Conservation (phyloP, 2,888 invertebrate genomes). For the Halictus quadricinctus region DNA sequence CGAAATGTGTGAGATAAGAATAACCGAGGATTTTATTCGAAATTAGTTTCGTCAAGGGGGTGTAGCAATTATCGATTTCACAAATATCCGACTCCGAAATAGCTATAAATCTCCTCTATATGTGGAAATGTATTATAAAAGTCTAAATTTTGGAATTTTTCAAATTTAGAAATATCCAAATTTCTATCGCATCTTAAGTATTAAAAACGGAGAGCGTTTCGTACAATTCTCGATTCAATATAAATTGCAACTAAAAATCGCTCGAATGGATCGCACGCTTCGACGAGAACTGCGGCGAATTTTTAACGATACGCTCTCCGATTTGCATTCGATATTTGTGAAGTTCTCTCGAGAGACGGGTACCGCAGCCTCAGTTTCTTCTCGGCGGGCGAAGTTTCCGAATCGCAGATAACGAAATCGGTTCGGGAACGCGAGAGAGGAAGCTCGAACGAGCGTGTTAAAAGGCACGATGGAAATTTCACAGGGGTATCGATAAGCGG, state of each 20-base stretch:
- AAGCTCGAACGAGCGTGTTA: slow-evolving; percentile 3
- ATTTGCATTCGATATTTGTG: background rate
- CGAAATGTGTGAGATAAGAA: background rate
- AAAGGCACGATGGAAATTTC: slow-evolving; percentile 33
- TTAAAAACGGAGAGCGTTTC: no score
- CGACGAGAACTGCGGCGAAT: background rate
- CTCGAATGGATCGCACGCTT: background rate
- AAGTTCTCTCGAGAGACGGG: background rate
- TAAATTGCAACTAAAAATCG: background rate
- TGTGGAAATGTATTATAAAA: no score
- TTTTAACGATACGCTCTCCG: background rate
- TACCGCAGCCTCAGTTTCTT: background rate
- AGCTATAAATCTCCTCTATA: no score
- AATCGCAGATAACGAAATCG: background rate
- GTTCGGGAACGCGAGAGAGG: background rate
- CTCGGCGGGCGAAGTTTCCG: background rate
- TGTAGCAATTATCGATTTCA: no score
- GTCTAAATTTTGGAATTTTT: no score
- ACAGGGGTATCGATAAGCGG: slow-evolving; percentile 20
- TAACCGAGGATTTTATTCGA: background rate
- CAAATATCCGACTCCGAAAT: no score
- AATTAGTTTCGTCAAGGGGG: background rate
- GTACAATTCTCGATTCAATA: no score
- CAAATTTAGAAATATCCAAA: no score
- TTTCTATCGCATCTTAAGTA: no score